Evolutionary conservation across 2,113 vertebrate species (phyloP), one percentile per base, ranked within the genome.

Genomic region (Strigops habroptila): DNA sequence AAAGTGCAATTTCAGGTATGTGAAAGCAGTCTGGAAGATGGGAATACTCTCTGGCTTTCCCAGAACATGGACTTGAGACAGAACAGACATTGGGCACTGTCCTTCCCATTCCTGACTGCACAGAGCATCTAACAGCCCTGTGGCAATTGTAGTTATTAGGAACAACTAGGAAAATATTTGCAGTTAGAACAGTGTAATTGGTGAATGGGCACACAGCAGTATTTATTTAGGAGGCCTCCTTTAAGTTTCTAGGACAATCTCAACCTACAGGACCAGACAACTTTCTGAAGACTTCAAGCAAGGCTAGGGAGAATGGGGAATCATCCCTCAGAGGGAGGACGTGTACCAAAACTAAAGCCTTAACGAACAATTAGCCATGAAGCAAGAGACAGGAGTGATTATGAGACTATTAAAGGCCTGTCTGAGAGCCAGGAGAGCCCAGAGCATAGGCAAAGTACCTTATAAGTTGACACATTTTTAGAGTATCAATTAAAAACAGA

Each of bases 401-500:
- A 63, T 57, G 69, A 84, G 67, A 37, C 43, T 78, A 71, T 71
- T 88, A 86, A 94, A 88, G 68, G 75, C 12, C 35, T 78, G 41
- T 27, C 60, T 83, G 69, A 71, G 88, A 60, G 77, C 28, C 80
- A 68, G 55, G 30, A 94, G 41, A 75, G 43, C 76, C 91, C 55
- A 84, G 43, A 44, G 64, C 71, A 27, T 9, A 88, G 17, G 39
- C 33, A 16, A 68, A 55, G 31, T 30, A 52, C 19, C 24, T 84
- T 82, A 23, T 62, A 62, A 84, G 3, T 53, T 25, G 19, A 30
- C 57, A 75, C 22, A 71, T 88, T 93, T 88, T 33, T 69, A 88
- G 31, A 84, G n/a, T 86, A 71, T 64, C 73, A 81, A 46, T 96
- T 86, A 81, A 95, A 93, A 91, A 4, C 55, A 75, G 35, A 94